Evolutionary conservation across 1,140 invertebrate genomes (phyloP).

Genomic region (Caenorhabditis tropicalis): DNA sequence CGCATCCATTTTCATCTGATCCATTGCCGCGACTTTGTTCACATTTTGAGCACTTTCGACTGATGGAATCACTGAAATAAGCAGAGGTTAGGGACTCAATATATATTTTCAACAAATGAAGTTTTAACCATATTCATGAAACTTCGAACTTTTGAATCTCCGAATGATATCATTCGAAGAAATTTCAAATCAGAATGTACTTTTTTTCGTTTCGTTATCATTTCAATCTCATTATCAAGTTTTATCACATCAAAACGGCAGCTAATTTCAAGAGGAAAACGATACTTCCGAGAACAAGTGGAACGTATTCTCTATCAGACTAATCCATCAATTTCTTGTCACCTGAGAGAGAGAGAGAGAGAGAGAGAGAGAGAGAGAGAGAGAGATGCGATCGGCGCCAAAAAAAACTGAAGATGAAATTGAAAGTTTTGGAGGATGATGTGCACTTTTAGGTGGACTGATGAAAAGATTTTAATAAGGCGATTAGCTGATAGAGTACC

Average conservation of each 20-base stretch:
- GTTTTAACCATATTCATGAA: no score
- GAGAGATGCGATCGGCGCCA: not conserved
- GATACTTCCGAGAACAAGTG: not conserved
- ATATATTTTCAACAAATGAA: no score
- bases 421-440: not conserved
- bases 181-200: not conserved
- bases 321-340: not conserved
- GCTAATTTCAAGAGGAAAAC: no score
- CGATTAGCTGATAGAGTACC: no score
- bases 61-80: no score
- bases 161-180: no score
- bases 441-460: not conserved
- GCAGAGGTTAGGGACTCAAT: no score
- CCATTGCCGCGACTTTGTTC: not conserved
- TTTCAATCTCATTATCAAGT: not conserved
- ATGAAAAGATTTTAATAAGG: no score
- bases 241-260: not conserved
- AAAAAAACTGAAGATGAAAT: not conserved
- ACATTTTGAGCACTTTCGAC: no score
- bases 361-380: no score
- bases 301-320: not conserved
- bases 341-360: not conserved
- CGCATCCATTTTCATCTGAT: constrained; percentile 20
- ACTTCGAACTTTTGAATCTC: no score
- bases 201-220: not conserved